Evolutionary conservation across 2,797 vertebrate genomes (phyloP).

Genomic region (Tokudaia tokunoshimensis): DNA sequence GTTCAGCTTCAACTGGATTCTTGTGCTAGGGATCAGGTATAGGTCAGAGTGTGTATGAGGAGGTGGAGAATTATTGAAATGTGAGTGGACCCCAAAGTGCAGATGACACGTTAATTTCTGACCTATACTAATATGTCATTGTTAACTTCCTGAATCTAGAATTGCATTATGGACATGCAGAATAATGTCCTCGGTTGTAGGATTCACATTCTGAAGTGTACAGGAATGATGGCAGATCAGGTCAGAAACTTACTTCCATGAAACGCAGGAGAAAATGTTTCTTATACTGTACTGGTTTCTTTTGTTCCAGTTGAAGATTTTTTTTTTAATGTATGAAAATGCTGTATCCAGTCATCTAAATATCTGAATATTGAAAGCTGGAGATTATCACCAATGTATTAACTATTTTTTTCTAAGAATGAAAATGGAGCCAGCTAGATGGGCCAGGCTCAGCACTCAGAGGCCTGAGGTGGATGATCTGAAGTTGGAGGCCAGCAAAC

Average conservation of each 20-base stretch:
- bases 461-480: neutral
- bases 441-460: neutral
- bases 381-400: neutral
- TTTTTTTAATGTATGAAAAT: neutral
- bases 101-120: neutral
- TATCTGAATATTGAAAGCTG: neutral
- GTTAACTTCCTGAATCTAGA: neutral
- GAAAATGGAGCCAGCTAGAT: neutral
- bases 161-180: neutral
- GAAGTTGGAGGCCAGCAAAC: neutral
- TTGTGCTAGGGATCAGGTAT: neutral
- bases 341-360: neutral
- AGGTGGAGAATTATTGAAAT: neutral
- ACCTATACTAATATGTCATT: neutral
- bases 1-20: neutral
- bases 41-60: too few species aligned
- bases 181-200: neutral
- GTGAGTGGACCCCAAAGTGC: neutral
- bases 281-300: neutral
- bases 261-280: neutral
- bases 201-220: neutral
- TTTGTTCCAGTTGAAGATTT: neutral
- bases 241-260: neutral
- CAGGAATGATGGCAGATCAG: neutral
- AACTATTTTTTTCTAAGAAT: neutral